A percentile compares a stretch with the other conserved stretches of the same genome.
Evolutionary conservation across 2,888 invertebrate genomes (phyloP).

Genomic region (Cyclophora punctaria): DNA sequence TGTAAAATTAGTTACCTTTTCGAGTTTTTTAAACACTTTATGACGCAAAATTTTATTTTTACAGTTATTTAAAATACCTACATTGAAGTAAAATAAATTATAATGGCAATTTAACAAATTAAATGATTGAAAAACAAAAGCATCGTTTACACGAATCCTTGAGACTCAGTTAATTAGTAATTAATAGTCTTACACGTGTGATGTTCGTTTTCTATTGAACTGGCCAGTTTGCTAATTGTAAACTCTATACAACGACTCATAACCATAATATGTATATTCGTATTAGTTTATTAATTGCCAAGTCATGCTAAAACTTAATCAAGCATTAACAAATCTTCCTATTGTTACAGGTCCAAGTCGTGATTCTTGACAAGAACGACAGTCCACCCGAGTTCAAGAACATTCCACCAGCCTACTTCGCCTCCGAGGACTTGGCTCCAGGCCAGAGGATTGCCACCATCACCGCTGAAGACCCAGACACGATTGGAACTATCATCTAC

Average conservation of each 20-base stretch:
- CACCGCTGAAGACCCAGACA: constrained; percentile 89
- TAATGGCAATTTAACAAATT: too few relatives aligned
- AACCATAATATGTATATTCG: background rate
- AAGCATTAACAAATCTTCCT: constrained; percentile 21
- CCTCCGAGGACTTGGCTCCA: constrained; percentile 90
- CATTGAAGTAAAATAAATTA: too few relatives aligned
- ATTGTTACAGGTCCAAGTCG: constrained; percentile 84
- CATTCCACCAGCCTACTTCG: constrained; percentile 81
- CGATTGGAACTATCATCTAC: constrained; percentile 85
- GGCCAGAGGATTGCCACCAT: constrained; percentile 86
- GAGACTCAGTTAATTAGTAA: too few relatives aligned
- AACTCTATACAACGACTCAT: background rate
- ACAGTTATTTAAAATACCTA: too few relatives aligned
- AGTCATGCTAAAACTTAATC: constrained; percentile 4
- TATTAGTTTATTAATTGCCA: background rate
- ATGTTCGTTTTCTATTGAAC: constrained; percentile 7
- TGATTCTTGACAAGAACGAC: constrained; percentile 93
- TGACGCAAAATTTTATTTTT: too few relatives aligned
- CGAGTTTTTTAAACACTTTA: too few relatives aligned
- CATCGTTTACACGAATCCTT: too few relatives aligned
- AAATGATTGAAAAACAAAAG: too few relatives aligned
- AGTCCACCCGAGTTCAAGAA: constrained; percentile 92
- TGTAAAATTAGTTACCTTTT: too few relatives aligned
- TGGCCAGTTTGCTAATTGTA: background rate
- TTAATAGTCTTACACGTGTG: too few relatives aligned